These are phyloP conservation scores for Chrysogorgia sp. DNA, from an alignment of 92 coral and sea anemone genomes.

Conservation along the genomic window DNA sequence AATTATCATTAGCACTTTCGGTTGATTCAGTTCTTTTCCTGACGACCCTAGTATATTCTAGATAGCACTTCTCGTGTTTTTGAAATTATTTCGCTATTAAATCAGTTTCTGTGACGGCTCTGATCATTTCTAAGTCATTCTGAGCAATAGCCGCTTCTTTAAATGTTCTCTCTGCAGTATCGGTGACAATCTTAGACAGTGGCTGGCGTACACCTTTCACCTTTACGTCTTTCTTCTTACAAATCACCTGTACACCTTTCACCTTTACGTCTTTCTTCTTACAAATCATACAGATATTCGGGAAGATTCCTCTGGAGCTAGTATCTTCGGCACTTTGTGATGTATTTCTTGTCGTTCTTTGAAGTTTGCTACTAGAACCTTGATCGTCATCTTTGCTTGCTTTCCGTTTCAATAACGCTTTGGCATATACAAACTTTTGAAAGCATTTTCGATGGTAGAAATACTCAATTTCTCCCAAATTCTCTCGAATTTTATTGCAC, in stretches of 20 bases:
- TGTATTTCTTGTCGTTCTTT: conserved; percentile 4
- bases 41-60: conserved; percentile 9
- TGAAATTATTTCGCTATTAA: conserved; percentile 21
- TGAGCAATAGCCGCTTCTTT: conserved; percentile 8
- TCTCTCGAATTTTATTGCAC: conserved; percentile 7
- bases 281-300: conserved; percentile 30
- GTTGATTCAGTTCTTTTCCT: conserved; percentile 3
- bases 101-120: conserved; percentile 20
- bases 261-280: conserved; percentile 12
- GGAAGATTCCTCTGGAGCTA: conserved; percentile 36
- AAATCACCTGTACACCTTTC: conserved; percentile 23
- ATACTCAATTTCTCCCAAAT: conserved; percentile 2
- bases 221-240: conserved; percentile 14
- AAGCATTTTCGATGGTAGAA: conserved; percentile 24
- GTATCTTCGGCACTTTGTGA: conserved; percentile 3
- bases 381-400: conserved; percentile 1
- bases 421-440: conserved; percentile 30
- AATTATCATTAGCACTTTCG: background rate
- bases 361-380: conserved; percentile 1
- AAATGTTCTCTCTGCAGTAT: conserved; percentile 11
- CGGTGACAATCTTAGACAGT: conserved; percentile 15
- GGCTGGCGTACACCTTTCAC: conserved; percentile 12
- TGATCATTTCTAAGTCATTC: conserved; percentile 16
- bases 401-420: conserved; percentile 14
- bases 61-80: conserved; percentile 29